Conservation (phyloP, 2,113 vertebrate species). For the Chionomys nivalis region DNA sequence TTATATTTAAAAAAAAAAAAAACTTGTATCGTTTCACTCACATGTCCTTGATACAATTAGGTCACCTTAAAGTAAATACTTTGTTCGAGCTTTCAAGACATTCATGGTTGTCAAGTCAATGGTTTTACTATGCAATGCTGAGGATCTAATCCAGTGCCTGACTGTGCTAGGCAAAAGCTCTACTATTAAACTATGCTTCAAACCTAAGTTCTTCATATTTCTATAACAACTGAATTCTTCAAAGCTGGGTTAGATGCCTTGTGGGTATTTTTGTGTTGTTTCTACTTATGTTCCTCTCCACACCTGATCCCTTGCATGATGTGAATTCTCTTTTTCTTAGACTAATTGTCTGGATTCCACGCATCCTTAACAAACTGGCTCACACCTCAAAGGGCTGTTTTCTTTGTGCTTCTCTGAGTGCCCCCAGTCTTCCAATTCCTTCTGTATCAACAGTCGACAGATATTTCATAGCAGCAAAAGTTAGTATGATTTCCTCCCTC, state of each 20-base stretch:
- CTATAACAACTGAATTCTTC: neutral
- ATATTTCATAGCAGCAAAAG: neutral
- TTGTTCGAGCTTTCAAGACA: neutral
- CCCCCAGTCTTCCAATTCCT: neutral
- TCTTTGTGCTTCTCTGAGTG: neutral
- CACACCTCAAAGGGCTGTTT: neutral
- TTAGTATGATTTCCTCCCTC: neutral
- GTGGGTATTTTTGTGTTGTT: neutral
- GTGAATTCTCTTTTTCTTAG: neutral
- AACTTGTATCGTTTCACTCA: neutral
- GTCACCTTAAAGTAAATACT: neutral
- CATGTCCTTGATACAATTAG: neutral
- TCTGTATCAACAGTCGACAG: neutral
- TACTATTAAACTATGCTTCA: neutral
- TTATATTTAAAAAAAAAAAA: slow-evolving; percentile 4
- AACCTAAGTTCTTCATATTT: neutral
- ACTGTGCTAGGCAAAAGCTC: too few relatives aligned
- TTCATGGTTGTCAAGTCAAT: neutral
- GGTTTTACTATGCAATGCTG: neutral
- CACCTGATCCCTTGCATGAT: neutral
- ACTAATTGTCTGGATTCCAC: neutral
- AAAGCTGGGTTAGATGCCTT: neutral
- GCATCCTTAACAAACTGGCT: neutral
- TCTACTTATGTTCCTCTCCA: neutral
- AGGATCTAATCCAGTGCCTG: too few relatives aligned